Percentiles rank a stretch among this genome's conserved stretches.
These are phyloP conservation scores for Poeciliopsis presidionis DNA, from an alignment of 2,797 vertebrate species.

Conservation along the genomic window DNA sequence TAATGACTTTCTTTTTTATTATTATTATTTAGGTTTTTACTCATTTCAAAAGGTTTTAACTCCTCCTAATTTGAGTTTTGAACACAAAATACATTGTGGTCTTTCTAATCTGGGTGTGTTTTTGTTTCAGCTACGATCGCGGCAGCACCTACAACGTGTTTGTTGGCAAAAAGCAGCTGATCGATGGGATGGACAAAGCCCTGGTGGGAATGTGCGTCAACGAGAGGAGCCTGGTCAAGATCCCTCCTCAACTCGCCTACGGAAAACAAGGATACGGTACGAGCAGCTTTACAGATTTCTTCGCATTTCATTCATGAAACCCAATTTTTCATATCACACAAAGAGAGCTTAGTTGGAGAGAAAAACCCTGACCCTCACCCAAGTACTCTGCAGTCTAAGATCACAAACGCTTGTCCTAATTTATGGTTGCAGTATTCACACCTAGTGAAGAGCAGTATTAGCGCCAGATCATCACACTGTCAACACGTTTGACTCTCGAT, in stretches of 20 bases:
- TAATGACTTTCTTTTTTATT: background rate
- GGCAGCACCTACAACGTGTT: conserved; percentile 93
- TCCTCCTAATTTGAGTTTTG: background rate
- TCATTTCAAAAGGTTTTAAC: background rate
- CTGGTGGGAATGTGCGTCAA: conserved; percentile 97
- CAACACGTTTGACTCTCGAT: background rate
- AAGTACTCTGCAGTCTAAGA: background rate
- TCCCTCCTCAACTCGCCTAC: conserved; percentile 91
- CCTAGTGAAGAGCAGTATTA: background rate
- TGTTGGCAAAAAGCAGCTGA: conserved; percentile 93
- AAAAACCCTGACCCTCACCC: background rate
- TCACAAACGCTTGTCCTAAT: background rate
- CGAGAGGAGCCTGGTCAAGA: conserved; percentile 90
- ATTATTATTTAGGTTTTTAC: background rate
- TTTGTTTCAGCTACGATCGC: conserved; percentile 89
- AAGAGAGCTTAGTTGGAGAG: background rate
- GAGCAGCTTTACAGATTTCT: conserved; percentile 20
- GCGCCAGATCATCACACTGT: background rate
- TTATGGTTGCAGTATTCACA: background rate
- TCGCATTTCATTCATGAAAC: background rate
- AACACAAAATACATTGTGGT: background rate
- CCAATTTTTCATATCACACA: background rate
- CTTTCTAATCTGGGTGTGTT: background rate
- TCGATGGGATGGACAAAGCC: conserved; percentile 95
- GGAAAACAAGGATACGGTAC: conserved; percentile 91